These are phyloP conservation scores for Ceratotherium simum DNA, from an alignment of 2,113 vertebrate species.

Conservation along the genomic window DNA sequence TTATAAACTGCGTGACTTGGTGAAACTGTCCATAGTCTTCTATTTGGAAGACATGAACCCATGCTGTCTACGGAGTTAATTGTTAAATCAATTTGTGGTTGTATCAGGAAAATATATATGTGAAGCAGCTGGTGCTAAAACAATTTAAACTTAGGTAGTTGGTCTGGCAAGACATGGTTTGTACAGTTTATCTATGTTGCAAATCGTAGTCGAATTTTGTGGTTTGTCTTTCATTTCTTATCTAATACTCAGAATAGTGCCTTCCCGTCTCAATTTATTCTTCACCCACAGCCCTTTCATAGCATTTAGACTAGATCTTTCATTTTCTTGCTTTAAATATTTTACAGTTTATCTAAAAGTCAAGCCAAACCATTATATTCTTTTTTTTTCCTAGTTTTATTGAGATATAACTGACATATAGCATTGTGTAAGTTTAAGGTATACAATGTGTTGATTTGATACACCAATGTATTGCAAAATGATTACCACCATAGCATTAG, in stretches of 20 bases:
- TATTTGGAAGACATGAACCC: neutral
- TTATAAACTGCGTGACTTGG: neutral
- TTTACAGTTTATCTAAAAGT: neutral
- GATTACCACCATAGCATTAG: neutral
- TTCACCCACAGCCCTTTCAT: neutral
- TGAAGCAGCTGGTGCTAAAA: neutral
- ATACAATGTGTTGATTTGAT: neutral
- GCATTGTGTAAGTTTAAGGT: neutral
- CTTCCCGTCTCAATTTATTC: neutral
- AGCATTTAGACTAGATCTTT: neutral
- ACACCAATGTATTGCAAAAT: neutral
- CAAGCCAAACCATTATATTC: neutral
- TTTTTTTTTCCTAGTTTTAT: neutral
- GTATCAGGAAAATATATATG: neutral
- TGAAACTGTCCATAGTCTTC: neutral
- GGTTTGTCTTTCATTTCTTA: neutral
- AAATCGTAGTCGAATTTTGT: neutral
- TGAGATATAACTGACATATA: neutral
- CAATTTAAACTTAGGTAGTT: neutral
- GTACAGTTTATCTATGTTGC: neutral
- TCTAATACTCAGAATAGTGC: neutral
- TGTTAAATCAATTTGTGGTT: neutral
- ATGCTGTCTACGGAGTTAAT: neutral
- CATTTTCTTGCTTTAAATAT: neutral
- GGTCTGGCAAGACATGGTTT: neutral